These are phyloP conservation scores for Hylyphantes graminicola DNA, from an alignment of 1,140 invertebrate species.

Conservation along the genomic window DNA sequence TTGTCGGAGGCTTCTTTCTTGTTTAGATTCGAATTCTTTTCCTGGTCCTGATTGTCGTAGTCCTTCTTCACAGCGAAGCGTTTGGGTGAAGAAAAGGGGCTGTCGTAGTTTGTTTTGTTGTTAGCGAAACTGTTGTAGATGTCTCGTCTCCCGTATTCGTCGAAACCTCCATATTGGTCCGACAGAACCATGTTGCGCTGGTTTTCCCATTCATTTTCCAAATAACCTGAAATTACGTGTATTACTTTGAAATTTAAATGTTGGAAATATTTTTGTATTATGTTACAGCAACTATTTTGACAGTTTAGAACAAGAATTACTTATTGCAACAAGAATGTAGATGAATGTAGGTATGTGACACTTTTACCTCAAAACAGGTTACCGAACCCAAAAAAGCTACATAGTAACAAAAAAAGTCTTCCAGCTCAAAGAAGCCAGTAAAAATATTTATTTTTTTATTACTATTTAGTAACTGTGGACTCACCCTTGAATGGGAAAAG, in stretches of 20 bases:
- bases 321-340: neutral
- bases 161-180: neutral
- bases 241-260: neutral
- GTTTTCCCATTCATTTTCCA: constrained; percentile 27
- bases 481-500: too few species aligned
- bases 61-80: constrained; percentile 33
- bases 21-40: neutral
- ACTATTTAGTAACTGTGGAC: too few species aligned
- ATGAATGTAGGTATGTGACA: neutral
- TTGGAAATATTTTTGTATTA: neutral
- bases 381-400: neutral
- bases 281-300: neutral
- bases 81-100: neutral
- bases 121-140: constrained; percentile 37
- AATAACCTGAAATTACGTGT: constrained; percentile 31
- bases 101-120: neutral
- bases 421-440: too few species aligned
- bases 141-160: constrained; percentile 44
- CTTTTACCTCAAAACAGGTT: neutral
- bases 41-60: constrained; percentile 21
- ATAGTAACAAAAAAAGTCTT: neutral
- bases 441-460: too few species aligned
- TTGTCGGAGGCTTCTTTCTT: neutral
- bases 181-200: constrained; percentile 1
- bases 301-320: neutral